Base-by-base conservation (phyloP, 1,140 invertebrate genomes). In the Manduca sexta region DNA sequence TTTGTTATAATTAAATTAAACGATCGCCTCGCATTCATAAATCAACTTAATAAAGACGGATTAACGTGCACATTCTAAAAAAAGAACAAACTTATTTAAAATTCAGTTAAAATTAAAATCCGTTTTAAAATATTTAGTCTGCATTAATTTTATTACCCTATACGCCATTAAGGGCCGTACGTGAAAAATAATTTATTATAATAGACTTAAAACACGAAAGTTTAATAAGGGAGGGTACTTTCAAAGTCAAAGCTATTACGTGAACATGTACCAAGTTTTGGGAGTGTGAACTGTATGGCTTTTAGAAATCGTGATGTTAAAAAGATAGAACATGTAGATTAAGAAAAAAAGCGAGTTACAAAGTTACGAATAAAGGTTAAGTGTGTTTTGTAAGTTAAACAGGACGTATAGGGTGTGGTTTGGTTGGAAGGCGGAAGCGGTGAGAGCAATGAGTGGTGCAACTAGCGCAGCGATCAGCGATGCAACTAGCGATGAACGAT, bases 271-370 rank as follows among this genome's bases (percentile, higher is more conserved):
- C 11, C 14, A 39, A 51, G 43, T 14, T 31, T n/a, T 17, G 30
- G 11, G 12, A 6, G 21, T 8, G 21, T 1, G 21, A 26, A 26
- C 21, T 26, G 4, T 15, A 43, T 31, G 29, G 42, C 41, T 44
- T 51, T 49, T 49, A 49, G 35, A 49, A 49, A 42, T 49, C 31
- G 31, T 43, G 40, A 42, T 34, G 49, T 45, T 33, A 34, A 12
- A 33, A 51, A 45, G 33, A 38, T 15, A 14, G 14, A 38, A 38
- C 8, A 39, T 26, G 17, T 17, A 49, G 40, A 49, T 49, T 49
- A 49, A 13, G 16, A 38, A 49, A 13, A 11, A 38, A 38, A 7
- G 35, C 35, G 35, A 38, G 35, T 38, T 38, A 15, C 4, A 38
- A 38, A 38, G 35, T 38, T 16, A 6, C 3, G 14, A 16, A 16